These are phyloP conservation scores for Argyresthia albistria DNA, from an alignment of 2,888 invertebrate genomes.

Conservation along the genomic window DNA sequence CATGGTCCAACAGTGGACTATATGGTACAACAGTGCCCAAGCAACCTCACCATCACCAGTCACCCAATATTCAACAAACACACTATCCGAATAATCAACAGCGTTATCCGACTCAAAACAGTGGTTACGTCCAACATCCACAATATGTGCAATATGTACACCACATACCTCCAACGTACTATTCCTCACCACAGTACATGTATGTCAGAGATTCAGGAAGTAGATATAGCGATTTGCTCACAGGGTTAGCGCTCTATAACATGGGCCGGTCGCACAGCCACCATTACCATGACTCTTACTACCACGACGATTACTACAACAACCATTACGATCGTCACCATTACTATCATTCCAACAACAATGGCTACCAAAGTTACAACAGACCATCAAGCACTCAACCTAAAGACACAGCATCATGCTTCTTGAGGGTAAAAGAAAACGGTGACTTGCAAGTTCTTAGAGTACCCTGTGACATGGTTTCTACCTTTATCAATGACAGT, in stretches of 20 bases:
- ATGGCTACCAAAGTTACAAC: background rate
- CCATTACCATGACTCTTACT: slow-evolving; percentile 39
- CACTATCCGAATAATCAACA: background rate
- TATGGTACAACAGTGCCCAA: no score
- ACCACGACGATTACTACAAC: slow-evolving; percentile 51
- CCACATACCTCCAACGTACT: slow-evolving; percentile 7
- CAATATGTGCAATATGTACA: background rate
- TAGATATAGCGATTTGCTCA: slow-evolving; percentile 47
- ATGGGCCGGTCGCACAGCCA: slow-evolving; percentile 48
- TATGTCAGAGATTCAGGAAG: slow-evolving; percentile 51
- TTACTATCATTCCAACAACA: background rate
- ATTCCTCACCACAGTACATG: slow-evolving; percentile 44
- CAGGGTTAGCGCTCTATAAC: slow-evolving; percentile 53
- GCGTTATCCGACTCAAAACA: background rate
- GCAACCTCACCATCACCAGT: background rate
- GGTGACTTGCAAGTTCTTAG: slow-evolving; percentile 32
- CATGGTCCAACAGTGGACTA: no score
- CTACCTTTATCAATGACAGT: slow-evolving; percentile 48
- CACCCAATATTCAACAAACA: background rate
- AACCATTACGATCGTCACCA: background rate
- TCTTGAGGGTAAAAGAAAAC: slow-evolving; percentile 42
- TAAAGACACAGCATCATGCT: slow-evolving; percentile 36
- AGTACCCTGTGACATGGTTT: slow-evolving; percentile 60
- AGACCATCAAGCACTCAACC: slow-evolving; percentile 14
- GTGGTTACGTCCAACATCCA: background rate